A percentile compares a stretch with the other conserved stretches of the same genome.
Conservation (phyloP, 2,797 vertebrate species). For the Brachymystax lenok region DNA sequence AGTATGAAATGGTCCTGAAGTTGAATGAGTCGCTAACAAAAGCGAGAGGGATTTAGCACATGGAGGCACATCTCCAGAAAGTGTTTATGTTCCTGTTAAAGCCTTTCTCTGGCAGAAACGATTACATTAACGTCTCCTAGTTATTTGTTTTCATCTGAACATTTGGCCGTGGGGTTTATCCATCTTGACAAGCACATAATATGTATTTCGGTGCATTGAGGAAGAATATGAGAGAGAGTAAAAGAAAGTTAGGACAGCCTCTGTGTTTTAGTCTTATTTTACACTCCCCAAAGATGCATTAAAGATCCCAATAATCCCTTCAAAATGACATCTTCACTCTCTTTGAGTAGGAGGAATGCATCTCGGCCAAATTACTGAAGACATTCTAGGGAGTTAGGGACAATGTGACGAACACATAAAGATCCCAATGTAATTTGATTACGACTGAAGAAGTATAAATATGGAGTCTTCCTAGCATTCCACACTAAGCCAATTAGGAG, state of each 20-base stretch:
- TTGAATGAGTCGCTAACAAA: constrained; percentile 80
- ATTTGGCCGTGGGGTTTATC: constrained; percentile 80
- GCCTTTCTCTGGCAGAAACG: constrained; percentile 82
- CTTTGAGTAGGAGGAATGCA: constrained; percentile 80
- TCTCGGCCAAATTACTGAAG: constrained; percentile 80
- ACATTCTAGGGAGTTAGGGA: constrained; percentile 78
- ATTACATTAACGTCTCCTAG: constrained; percentile 82
- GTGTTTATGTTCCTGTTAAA: constrained; percentile 81
- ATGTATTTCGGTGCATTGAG: constrained; percentile 75
- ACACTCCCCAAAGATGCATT: constrained; percentile 77
- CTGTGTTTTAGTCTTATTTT: constrained; percentile 69
- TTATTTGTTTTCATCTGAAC: constrained; percentile 80
- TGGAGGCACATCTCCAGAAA: constrained; percentile 78
- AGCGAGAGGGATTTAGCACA: constrained; percentile 76
- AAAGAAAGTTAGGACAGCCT: constrained; percentile 76
- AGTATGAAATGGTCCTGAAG: constrained; percentile 77
- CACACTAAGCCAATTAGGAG: constrained; percentile 72
- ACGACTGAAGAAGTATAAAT: constrained; percentile 76
- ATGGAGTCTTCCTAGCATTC: constrained; percentile 62
- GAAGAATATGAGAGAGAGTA: constrained; percentile 44
- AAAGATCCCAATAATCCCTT: constrained; percentile 82
- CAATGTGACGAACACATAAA: constrained; percentile 76
- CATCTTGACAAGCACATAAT: constrained; percentile 83
- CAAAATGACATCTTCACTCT: constrained; percentile 82
- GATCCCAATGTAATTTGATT: constrained; percentile 80